Conservation (phyloP, 1,140 invertebrate species). For the Rhynchophorus ferrugineus region DNA sequence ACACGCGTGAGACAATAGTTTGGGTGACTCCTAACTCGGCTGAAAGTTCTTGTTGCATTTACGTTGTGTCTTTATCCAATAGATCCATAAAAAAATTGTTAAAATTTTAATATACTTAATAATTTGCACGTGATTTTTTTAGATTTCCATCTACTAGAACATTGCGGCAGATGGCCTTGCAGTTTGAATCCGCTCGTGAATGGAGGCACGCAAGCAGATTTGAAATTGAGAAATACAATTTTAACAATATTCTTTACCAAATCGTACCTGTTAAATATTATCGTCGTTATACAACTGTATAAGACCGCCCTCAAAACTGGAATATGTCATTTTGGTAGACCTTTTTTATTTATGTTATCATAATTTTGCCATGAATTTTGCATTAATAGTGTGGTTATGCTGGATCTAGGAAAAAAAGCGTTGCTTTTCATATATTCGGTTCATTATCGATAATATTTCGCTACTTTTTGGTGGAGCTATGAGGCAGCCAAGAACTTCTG, state of each 20-base stretch:
- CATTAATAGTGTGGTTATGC: too few species aligned
- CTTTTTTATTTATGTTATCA: not conserved
- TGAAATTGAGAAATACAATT: constrained; percentile 5
- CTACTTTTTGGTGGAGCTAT: too few species aligned
- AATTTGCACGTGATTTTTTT: too few species aligned
- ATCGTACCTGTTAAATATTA: not conserved
- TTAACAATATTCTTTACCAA: constrained; percentile 4
- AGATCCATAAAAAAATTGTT: too few species aligned
- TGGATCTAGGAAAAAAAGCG: not conserved
- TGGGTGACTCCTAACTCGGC: too few species aligned
- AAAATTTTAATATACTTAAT: too few species aligned
- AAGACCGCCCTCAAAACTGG: constrained; percentile 7
- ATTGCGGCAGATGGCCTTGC: constrained; percentile 11
- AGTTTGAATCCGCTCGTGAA: not conserved
- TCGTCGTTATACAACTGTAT: constrained; percentile 12
- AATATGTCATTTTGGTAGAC: constrained; percentile 10
- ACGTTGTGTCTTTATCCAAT: too few species aligned
- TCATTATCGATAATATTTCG: not conserved
- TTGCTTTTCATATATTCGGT: not conserved
- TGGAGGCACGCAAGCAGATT: constrained; percentile 1
- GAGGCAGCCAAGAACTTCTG: too few species aligned
- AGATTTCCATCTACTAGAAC: constrained; percentile 13
- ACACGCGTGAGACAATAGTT: too few species aligned
- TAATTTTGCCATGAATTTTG: too few species aligned
- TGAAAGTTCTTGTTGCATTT: too few species aligned